Base-by-base conservation (phyloP, 1,140 invertebrate genomes). In the Drosophila ohnishii region DNA sequence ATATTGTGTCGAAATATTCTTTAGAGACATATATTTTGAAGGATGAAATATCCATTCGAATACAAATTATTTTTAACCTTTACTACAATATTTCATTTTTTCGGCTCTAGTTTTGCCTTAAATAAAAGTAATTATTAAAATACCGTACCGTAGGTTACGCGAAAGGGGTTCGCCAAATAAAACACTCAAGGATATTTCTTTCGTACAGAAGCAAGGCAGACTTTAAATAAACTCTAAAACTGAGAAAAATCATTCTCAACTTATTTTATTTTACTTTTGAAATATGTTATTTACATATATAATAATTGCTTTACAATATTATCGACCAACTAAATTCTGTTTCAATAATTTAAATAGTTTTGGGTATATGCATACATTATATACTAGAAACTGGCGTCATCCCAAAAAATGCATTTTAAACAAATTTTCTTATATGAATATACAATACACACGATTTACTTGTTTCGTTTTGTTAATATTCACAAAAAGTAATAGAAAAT, bases 331-430 rank as follows among this genome's bases (percentile, higher is more conserved):
- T 53, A 35, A 19, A 53, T 53, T 53, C 7, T 22, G 50, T 35
- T 16, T 34, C 16, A 53, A 35, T 53, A 53, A 30, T 53, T 53
- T 35, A 34, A 51, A 51, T 51, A 53, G 50, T 53, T 53, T 22
- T 14, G 16, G 32, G 32, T 53, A 35, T 22, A 35, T 35, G 3
- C 5, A 22, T 30, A 50, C 16, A 28, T 28, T 51, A 53, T 53
- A 51, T 51, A 35, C 35, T 22, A 53, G 4, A 53, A 53, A 10
- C 32, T 53, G 35, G 30, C 19, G 30, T 34, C 16, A 53, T 13
- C 13, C 32, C 4, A 53, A 35, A 35, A 51, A 53, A 22, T 19
- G 2, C 4, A 16, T 32, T 51, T 32, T 19, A 22, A 22, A 35
- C 5, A 14, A 1, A 10, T 51, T 19, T 11, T 32, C 14, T 25